These are phyloP conservation scores for Malacosoma neustria DNA, from an alignment of 2,888 invertebrate species.

Conservation along the genomic window DNA sequence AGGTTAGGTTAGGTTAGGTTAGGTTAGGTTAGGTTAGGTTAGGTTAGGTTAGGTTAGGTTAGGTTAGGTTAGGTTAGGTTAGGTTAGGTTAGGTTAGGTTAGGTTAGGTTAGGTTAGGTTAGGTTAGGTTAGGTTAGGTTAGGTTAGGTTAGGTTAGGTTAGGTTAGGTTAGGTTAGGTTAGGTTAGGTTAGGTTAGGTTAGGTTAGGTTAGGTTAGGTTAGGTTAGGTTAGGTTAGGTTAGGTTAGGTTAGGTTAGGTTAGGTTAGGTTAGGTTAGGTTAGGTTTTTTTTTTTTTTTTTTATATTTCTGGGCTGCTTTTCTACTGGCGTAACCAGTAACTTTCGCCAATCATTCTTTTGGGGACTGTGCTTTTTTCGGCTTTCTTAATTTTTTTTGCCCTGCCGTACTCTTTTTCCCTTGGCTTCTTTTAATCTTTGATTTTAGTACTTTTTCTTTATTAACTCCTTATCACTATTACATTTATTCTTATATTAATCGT, in stretches of 20 bases:
- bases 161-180: conserved; percentile 13
- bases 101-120: conserved; percentile 8
- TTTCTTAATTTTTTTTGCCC: too few relatives aligned
- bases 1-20: conserved; percentile 12
- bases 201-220: conserved; percentile 8
- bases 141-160: conserved; percentile 14
- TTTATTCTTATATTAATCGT: too few relatives aligned
- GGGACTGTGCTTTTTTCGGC: too few relatives aligned
- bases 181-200: conserved; percentile 6
- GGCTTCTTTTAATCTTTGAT: too few relatives aligned
- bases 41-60: conserved; percentile 13
- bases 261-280: conserved; percentile 10
- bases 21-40: conserved; percentile 13
- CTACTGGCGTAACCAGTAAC: too few relatives aligned
- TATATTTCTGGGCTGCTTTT: too few relatives aligned
- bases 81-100: conserved; percentile 7
- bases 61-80: conserved; percentile 11
- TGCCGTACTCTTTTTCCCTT: too few relatives aligned
- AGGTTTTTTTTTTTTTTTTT: conserved; percentile 4
- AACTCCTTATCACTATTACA: too few relatives aligned
- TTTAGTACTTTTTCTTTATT: too few relatives aligned
- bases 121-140: conserved; percentile 7
- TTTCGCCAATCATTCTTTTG: too few relatives aligned
- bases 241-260: conserved; percentile 12
- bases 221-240: conserved; percentile 7